Conservation (phyloP, 2,888 invertebrate species). For the Rutpela maculata region DNA sequence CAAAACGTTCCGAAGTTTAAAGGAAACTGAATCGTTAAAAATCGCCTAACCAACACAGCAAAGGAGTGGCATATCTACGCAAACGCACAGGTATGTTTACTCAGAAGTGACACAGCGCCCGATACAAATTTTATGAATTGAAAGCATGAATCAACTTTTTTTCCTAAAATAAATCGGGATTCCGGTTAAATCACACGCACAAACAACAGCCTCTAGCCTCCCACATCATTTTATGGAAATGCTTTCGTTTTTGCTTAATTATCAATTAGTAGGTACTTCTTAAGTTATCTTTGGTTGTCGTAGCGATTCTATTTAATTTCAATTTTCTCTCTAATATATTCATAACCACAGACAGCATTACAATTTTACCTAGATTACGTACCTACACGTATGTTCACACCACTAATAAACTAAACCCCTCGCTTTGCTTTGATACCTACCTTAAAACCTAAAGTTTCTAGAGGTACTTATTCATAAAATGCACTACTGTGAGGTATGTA, state of each 20-base stretch:
- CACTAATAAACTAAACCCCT: too few species aligned
- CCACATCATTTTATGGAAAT: not conserved
- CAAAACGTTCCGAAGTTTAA: conserved; percentile 7
- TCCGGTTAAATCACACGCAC: conserved; percentile 11
- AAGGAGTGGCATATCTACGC: conserved; percentile 37
- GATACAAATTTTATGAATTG: conserved; percentile 37
- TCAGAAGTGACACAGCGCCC: conserved; percentile 19
- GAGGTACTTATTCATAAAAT: too few species aligned
- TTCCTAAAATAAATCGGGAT: conserved; percentile 29
- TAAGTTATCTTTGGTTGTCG: too few species aligned
- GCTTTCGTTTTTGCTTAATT: not conserved
- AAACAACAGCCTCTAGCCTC: not conserved
- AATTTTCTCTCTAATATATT: too few species aligned
- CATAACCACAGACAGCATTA: too few species aligned
- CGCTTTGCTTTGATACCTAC: too few species aligned
- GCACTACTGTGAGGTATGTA: too few species aligned
- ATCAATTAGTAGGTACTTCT: too few species aligned
- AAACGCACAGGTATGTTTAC: conserved; percentile 21
- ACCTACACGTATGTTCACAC: too few species aligned
- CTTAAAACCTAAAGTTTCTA: too few species aligned
- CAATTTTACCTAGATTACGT: too few species aligned
- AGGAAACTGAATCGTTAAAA: conserved; percentile 32
- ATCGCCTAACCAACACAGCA: conserved; percentile 38
- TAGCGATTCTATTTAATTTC: too few species aligned
- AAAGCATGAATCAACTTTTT: conserved; percentile 33